phyloP scores from a whole-genome alignment of 2,888 invertebrate genomes.

The Philhelius pedissequus region DNA sequence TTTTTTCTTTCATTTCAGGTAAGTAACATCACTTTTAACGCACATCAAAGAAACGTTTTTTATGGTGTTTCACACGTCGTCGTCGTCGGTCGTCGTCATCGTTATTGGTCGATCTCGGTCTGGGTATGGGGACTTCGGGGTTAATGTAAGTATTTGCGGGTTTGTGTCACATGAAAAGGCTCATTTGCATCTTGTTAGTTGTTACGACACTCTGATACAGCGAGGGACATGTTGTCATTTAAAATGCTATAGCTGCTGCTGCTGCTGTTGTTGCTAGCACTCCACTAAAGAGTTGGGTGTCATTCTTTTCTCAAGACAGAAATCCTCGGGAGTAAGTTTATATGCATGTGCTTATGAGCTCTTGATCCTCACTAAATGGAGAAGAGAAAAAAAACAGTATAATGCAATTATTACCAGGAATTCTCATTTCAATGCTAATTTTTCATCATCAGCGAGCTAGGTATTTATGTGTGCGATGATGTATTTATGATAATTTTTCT shows the following conservation, averaged over 20 bases:
- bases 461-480: constrained; percentile 36
- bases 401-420: constrained; percentile 55
- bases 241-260: not conserved
- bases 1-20: constrained; percentile 57
- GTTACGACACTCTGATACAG: constrained; percentile 30
- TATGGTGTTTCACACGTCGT: constrained; percentile 42
- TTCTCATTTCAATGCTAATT: constrained; percentile 67
- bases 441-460: constrained; percentile 47
- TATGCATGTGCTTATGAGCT: not conserved
- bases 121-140: not conserved
- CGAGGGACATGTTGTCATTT: constrained; percentile 48
- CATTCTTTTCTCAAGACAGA: constrained; percentile 31
- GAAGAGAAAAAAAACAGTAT: constrained; percentile 3
- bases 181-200: constrained; percentile 67
- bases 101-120: not conserved
- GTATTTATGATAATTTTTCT: constrained; percentile 7
- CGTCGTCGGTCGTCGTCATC: not conserved
- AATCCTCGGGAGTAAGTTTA: constrained; percentile 40
- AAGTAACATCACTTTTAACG: constrained; percentile 60
- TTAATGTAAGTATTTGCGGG: constrained; percentile 49
- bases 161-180: constrained; percentile 59
- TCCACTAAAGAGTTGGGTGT: constrained; percentile 44
- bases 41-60: constrained; percentile 11
- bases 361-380: constrained; percentile 6
- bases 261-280: not conserved